phyloP scores from a whole-genome alignment of 2,797 vertebrate genomes.

The Jordanella pulchra region DNA sequence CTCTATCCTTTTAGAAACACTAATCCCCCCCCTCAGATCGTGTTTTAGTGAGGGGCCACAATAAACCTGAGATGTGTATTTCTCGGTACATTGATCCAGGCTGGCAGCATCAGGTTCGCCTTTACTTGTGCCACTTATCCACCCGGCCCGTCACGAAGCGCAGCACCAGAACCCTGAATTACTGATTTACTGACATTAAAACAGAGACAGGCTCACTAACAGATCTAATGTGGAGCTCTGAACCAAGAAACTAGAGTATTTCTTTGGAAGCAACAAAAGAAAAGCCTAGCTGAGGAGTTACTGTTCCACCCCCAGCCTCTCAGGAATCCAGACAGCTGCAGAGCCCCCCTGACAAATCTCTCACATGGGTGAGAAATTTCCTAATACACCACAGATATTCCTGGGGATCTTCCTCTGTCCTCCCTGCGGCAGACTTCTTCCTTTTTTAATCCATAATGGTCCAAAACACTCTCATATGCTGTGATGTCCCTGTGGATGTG shows the following conservation, averaged over 20 bases:
- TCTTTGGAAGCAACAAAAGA: background rate
- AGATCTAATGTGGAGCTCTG: slow-evolving; percentile 34
- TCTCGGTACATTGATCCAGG: slow-evolving; percentile 36
- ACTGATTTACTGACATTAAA: slow-evolving; percentile 34
- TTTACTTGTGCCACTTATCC: slow-evolving; percentile 29
- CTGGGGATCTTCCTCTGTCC: slow-evolving; percentile 20
- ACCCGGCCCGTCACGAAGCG: slow-evolving; percentile 30
- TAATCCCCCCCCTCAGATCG: slow-evolving; percentile 74
- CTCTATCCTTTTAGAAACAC: slow-evolving; percentile 63
- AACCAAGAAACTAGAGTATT: slow-evolving; percentile 45
- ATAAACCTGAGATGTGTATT: slow-evolving; percentile 48
- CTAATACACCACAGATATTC: slow-evolving; percentile 32
- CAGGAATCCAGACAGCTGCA: slow-evolving; percentile 68
- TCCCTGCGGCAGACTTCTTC: slow-evolving; percentile 9
- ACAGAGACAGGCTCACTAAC: slow-evolving; percentile 51
- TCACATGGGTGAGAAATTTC: slow-evolving; percentile 65
- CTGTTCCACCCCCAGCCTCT: slow-evolving; percentile 46
- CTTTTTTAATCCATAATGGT: slow-evolving; percentile 17
- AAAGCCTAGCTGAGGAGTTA: slow-evolving; percentile 39
- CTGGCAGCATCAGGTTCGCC: slow-evolving; percentile 4
- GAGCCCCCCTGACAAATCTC: slow-evolving; percentile 61
- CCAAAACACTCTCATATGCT: slow-evolving; percentile 34
- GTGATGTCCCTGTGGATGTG: slow-evolving; percentile 22
- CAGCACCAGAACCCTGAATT: slow-evolving; percentile 11
- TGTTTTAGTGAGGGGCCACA: slow-evolving; percentile 52